Evolutionary conservation across 2,797 vertebrate species (phyloP).

Genomic region (Manis pentadactyla): DNA sequence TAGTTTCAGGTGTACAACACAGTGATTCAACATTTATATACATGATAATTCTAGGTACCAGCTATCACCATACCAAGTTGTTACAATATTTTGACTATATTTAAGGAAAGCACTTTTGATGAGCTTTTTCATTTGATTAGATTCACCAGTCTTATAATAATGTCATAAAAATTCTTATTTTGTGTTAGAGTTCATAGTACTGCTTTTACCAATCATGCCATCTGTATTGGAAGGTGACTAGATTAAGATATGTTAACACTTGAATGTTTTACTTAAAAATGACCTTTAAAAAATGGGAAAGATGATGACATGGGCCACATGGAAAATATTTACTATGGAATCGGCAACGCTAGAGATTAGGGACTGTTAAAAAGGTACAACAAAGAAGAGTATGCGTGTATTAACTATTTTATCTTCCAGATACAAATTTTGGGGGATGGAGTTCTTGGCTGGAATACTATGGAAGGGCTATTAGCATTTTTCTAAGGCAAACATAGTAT

Average conservation of each 20-base stretch:
- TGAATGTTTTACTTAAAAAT: slow-evolving; percentile 46
- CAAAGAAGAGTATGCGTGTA: not conserved
- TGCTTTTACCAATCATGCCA: not conserved
- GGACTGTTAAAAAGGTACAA: slow-evolving; percentile 10
- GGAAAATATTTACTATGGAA: not conserved
- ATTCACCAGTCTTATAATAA: not conserved
- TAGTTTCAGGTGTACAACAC: too few species aligned
- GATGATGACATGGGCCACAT: not conserved
- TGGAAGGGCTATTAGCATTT: not conserved
- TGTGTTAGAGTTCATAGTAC: not conserved
- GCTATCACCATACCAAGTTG: too few species aligned
- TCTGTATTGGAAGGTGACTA: not conserved
- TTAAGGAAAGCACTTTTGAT: not conserved
- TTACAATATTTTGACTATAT: too few species aligned
- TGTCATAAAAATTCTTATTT: not conserved
- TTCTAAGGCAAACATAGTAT: not conserved
- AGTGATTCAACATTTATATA: too few species aligned
- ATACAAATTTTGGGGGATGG: not conserved
- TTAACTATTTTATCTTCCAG: not conserved
- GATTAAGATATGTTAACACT: not conserved
- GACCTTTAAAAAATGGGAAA: slow-evolving; percentile 49
- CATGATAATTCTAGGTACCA: too few species aligned
- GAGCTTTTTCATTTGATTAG: not conserved
- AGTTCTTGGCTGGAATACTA: not conserved
- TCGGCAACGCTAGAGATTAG: not conserved